phyloP scores from a whole-genome alignment of 30 jellyfish, hydroid and myxozoan species.

The Hydra vulgaris region DNA sequence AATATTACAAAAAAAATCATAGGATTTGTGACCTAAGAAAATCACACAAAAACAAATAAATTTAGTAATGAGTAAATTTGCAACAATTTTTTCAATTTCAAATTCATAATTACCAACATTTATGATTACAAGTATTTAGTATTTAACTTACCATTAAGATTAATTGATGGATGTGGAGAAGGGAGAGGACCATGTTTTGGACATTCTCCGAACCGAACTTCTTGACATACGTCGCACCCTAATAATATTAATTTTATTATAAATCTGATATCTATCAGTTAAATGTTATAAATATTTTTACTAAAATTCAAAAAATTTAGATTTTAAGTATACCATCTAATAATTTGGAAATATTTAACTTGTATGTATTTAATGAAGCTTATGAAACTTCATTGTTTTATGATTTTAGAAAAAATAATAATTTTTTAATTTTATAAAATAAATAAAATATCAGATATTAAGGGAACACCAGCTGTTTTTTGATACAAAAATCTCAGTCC shows the following conservation, averaged over 20 bases:
- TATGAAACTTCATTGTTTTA: no score
- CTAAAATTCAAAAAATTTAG: background rate
- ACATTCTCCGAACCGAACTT: slow-evolving; percentile 92
- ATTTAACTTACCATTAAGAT: slow-evolving; percentile 25
- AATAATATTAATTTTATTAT: background rate
- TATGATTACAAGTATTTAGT: background rate
- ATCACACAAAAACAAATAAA: background rate
- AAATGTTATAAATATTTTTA: background rate
- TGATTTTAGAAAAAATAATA: no score
- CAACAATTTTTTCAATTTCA: background rate
- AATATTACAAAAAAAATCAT: no score
- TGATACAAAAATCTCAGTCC: no score
- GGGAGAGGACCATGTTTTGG: slow-evolving; percentile 86
- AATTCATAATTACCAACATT: background rate
- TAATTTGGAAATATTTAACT: no score
- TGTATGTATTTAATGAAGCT: no score
- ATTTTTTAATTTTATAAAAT: no score
- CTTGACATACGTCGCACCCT: slow-evolving; percentile 99
- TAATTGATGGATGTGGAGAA: slow-evolving; percentile 55
- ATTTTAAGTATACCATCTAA: no score
- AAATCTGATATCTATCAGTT: background rate
- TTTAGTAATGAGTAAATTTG: background rate
- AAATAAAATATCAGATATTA: no score
- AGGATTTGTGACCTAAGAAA: background rate
- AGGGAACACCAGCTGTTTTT: no score